These are phyloP conservation scores for Trichechus manatus DNA, from an alignment of 2,113 vertebrate genomes.

Conservation along the genomic window DNA sequence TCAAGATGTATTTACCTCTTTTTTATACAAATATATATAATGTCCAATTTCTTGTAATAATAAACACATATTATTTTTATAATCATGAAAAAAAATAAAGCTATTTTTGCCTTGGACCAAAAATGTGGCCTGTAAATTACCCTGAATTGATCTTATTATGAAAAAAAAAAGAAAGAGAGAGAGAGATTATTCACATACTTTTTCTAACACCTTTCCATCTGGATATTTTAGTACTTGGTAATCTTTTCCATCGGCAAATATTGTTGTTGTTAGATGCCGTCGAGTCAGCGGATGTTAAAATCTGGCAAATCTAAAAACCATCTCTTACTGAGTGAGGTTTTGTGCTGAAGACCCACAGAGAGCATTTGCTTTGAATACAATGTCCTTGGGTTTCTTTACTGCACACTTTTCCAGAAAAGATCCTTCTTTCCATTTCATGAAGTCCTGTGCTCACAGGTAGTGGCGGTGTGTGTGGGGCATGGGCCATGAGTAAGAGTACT, in stretches of 20 bases:
- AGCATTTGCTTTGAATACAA: neutral
- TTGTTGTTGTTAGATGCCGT: too few relatives aligned
- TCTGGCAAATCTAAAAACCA: neutral
- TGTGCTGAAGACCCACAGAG: neutral
- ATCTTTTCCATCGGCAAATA: neutral
- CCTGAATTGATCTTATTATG: neutral
- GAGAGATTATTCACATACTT: neutral
- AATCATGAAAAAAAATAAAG: neutral
- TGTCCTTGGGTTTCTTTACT: neutral
- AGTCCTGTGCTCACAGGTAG: neutral
- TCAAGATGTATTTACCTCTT: neutral
- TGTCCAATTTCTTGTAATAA: neutral
- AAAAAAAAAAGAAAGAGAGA: neutral
- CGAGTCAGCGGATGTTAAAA: neutral
- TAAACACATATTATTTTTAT: conserved; percentile 28
- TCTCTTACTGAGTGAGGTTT: neutral
- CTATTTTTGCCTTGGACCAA: neutral
- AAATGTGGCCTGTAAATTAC: neutral
- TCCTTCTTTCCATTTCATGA: neutral
- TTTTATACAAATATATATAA: conserved; percentile 22
- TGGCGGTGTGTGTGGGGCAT: too few relatives aligned
- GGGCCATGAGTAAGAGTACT: neutral
- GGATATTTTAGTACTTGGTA: neutral
- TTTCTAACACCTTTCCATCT: neutral
- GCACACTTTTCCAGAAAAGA: neutral